Evolutionary conservation across 2,888 invertebrate genomes (phyloP).

Genomic region (Thera obeliscata): DNA sequence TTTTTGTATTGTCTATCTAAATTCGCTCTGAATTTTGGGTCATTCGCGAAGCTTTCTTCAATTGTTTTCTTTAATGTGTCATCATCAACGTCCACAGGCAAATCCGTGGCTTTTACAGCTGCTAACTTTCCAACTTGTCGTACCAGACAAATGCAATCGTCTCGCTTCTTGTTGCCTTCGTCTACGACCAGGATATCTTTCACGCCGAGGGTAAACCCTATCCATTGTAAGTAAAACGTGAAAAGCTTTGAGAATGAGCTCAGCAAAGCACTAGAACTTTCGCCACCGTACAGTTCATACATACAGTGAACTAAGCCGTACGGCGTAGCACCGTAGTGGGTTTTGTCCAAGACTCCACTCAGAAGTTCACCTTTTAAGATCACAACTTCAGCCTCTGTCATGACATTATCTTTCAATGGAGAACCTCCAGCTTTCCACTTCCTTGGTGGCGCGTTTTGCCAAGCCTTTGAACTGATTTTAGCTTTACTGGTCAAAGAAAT

Average conservation of each 20-base stretch:
- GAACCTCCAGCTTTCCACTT: slow-evolving; percentile 88
- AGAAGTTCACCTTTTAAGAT: slow-evolving; percentile 95
- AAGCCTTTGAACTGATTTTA: slow-evolving; percentile 84
- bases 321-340: slow-evolving; percentile 97
- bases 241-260: slow-evolving; percentile 97
- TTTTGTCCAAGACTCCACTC: slow-evolving; percentile 97
- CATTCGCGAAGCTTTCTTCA: slow-evolving; percentile 88
- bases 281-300: slow-evolving; percentile 97
- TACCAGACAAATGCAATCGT: slow-evolving; percentile 87
- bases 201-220: slow-evolving; percentile 97
- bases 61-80: slow-evolving; percentile 87
- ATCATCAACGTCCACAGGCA: slow-evolving; percentile 84
- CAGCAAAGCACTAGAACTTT: slow-evolving; percentile 91
- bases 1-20: slow-evolving; percentile 94
- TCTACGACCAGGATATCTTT: slow-evolving; percentile 94
- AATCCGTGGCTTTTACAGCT: slow-evolving; percentile 88
- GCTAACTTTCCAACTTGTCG: slow-evolving; percentile 86
- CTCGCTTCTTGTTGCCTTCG: slow-evolving; percentile 89
- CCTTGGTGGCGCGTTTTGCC: slow-evolving; percentile 83
- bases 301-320: slow-evolving; percentile 97
- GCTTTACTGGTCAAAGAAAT: slow-evolving; percentile 73
- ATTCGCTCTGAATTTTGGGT: slow-evolving; percentile 91
- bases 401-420: slow-evolving; percentile 82
- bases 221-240: slow-evolving; percentile 93
- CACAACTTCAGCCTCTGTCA: slow-evolving; percentile 97